Percentiles rank a stretch among this genome's conserved stretches.
These are phyloP conservation scores for Caenorhabditis virilis DNA, from an alignment of 2,888 invertebrate species.

Conservation along the genomic window DNA sequence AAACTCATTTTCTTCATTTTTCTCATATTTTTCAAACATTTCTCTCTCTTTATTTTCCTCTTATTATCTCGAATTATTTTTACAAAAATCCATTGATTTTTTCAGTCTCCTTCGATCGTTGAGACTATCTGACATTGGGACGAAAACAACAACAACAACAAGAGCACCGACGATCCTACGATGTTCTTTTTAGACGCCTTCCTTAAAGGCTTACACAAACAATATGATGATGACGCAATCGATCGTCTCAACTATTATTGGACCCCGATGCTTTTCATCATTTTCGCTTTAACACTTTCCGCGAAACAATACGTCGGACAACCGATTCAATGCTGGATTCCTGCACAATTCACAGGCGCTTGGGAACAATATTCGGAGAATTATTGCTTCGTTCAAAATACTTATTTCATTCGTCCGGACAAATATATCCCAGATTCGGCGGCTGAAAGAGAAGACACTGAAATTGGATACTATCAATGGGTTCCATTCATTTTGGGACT, in stretches of 20 bases:
- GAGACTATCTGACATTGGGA: conserved; percentile 16
- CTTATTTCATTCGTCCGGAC: conserved; percentile 66
- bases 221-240: conserved; percentile 67
- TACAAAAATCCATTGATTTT: conserved; percentile 1
- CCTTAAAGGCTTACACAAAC: conserved; percentile 67
- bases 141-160: background rate
- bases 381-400: conserved; percentile 68
- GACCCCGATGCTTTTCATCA: conserved; percentile 66
- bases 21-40: background rate
- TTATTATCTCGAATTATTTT: background rate
- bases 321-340: conserved; percentile 69
- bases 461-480: conserved; percentile 70
- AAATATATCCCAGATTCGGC: conserved; percentile 64
- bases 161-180: too few relatives aligned
- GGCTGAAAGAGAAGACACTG: conserved; percentile 54
- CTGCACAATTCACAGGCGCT: conserved; percentile 67
- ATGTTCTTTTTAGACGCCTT: conserved; percentile 69
- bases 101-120: conserved; percentile 32
- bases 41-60: background rate
- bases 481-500: conserved; percentile 70
- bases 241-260: conserved; percentile 68
- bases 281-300: conserved; percentile 66
- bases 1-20: too few relatives aligned
- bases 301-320: conserved; percentile 69
- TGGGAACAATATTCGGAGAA: conserved; percentile 69